Evolutionary conservation across 2,113 vertebrate species (phyloP), one percentile per base, ranked within the genome.

Genomic region (Penelope pileata): DNA sequence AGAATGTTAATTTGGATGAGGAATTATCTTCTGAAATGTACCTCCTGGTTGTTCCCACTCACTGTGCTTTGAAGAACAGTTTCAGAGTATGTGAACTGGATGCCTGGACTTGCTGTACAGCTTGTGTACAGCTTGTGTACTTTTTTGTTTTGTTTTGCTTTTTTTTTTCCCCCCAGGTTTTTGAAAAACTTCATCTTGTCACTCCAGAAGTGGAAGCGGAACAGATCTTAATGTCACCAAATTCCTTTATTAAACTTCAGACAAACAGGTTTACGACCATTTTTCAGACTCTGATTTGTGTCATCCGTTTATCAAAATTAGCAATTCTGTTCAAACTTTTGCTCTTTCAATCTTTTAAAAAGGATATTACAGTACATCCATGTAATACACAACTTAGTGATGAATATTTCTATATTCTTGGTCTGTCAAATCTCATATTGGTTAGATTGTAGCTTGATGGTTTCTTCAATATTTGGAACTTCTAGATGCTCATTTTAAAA

Each of bases 131-230:
- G n/a, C n/a, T n/a, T n/a, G n/a, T n/a, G n/a, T n/a, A n/a, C n/a
- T n/a, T n/a, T 56, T 56, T 54, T 51, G 50, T 51, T 29, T 53
- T 51, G 50, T 27, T 47, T 47, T 79, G 4, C 6, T 16, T 93
- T 60, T 88, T 90, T 18, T 84, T 60, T 96, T 93, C 47, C n/a
- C n/a, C n/a, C n/a, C 97, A 98, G 99, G 99, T 99, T 47, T 99
- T 99, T 97, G 99, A 99, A 92, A 98, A 98, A 72, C 97, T 99
- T 62, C 96, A 96, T 43, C 95, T 99, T 78, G 58, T 99, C 86
- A 98, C 97, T 94, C 98, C 99, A 26, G 97, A 98, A 95, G 88
- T 98, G 32, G 97, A 98, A 94, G 95, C 98, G 27, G 98, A 98
- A 21, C 98, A 99, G 90, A 98, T 99, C 83, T 75, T 98, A 92